Percentiles rank a stretch among this genome's conserved stretches.
Evolutionary conservation across 1,140 invertebrate species (phyloP).

Genomic region (Drosophila sturtevanti): DNA sequence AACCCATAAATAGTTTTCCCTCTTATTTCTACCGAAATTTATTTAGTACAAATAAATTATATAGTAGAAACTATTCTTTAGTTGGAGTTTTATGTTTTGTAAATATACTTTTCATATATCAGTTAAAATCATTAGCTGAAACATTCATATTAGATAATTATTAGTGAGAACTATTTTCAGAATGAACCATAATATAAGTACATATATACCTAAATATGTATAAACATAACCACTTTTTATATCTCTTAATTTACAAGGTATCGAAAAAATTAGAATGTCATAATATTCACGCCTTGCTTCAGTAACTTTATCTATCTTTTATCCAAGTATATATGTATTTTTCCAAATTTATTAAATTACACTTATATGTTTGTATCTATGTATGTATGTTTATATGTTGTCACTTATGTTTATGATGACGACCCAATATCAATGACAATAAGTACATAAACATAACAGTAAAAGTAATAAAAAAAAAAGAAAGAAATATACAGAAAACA

Average conservation of each 20-base stretch:
- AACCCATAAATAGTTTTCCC: no score
- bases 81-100: no score
- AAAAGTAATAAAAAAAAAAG: constrained; percentile 44
- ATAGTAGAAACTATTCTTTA: no score
- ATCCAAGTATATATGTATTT: neutral
- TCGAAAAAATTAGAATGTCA: neutral
- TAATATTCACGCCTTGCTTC: neutral
- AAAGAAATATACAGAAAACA: neutral
- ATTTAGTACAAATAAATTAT: no score
- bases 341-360: neutral
- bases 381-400: neutral
- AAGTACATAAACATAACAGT: constrained; percentile 49
- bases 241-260: neutral
- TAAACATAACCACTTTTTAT: no score
- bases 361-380: neutral
- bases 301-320: neutral
- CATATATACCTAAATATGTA: no score
- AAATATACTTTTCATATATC: no score
- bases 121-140: no score
- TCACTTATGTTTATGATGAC: constrained; percentile 46
- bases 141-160: no score
- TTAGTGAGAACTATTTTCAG: no score
- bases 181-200: no score
- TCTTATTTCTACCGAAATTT: no score
- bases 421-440: constrained; percentile 32